Evolutionary conservation across 2,888 invertebrate species (phyloP).

Genomic region (Ichneumoninae sp.): DNA sequence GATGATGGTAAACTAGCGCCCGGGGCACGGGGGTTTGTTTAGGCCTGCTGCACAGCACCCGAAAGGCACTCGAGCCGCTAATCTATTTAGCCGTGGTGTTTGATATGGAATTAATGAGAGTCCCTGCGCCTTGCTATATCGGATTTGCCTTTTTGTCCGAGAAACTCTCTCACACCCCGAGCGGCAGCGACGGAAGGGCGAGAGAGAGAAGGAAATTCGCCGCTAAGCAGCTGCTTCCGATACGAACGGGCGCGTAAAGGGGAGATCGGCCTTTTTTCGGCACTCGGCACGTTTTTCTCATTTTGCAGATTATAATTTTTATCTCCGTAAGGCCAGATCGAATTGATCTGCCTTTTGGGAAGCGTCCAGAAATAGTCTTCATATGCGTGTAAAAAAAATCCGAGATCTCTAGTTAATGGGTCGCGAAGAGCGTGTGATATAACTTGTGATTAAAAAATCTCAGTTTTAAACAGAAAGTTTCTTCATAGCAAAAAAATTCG

Average conservation of each 20-base stretch:
- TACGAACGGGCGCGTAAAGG: conserved; percentile 14
- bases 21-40: conserved; percentile 76
- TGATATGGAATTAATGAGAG: conserved; percentile 84
- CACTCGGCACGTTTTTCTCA: neutral
- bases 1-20: conserved; percentile 56
- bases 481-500: too few relatives aligned
- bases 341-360: neutral
- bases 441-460: neutral
- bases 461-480: neutral
- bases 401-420: neutral
- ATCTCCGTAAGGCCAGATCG: neutral
- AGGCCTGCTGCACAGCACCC: conserved; percentile 73
- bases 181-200: neutral
- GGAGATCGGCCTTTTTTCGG: neutral
- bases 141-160: conserved; percentile 62
- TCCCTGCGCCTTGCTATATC: conserved; percentile 63
- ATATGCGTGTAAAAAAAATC: neutral
- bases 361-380: neutral
- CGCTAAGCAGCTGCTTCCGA: conserved; percentile 67
- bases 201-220: conserved; percentile 4
- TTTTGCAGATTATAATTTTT: neutral
- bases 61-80: conserved; percentile 83
- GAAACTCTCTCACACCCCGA: conserved; percentile 48
- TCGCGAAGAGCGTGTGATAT: neutral
- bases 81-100: conserved; percentile 84